Base-by-base conservation (phyloP, 2,888 invertebrate genomes). In the Stenotaenia linearis region DNA sequence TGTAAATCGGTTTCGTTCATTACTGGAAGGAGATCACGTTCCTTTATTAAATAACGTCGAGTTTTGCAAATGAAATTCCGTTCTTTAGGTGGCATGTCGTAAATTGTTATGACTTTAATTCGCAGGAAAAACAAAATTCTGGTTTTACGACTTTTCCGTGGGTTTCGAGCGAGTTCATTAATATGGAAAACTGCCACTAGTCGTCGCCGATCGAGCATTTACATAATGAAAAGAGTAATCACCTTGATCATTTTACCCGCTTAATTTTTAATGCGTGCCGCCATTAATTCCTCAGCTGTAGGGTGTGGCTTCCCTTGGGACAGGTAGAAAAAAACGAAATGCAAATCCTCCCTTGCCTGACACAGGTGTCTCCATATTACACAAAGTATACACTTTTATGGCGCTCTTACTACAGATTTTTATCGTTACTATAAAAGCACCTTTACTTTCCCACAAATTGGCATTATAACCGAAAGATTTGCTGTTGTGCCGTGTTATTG, bases 181-280 rank as follows among this genome's bases (percentile, higher is more conserved):
- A 25, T 61, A 61, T 61, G 23, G 28, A 61, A 61, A 61, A 23
- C 61, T 23, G 61, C 61, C 61, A 61, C 61, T 61, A 61, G 61
- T 28, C 61, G 23, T 9, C 61, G 28, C 61, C 56, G 61, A 61
- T 61, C 61, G 61, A 23, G 10, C 61, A 25, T 61, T 56, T 61
- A 61, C 61, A 61, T 61, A 61, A 61, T 61, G 61, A 61, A 61
- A 61, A 61, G 61, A 61, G 61, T 61, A 61, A 61, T 61, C 61
- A 61, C 61, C 61, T 61, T 61, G 61, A 61, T 61, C 61, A 61
- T 61, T 61, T 61, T 61, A 61, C 25, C 25, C 28, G 61, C 61
- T 61, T 61, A 61, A 61, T 61, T 61, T 61, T 61, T 61, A 61
- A 61, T 61, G 61, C 61, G 23, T 28, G 28, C 23, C 61, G 61